Base-by-base conservation (phyloP, 2,113 vertebrate species). In the Osmerus eperlanus region DNA sequence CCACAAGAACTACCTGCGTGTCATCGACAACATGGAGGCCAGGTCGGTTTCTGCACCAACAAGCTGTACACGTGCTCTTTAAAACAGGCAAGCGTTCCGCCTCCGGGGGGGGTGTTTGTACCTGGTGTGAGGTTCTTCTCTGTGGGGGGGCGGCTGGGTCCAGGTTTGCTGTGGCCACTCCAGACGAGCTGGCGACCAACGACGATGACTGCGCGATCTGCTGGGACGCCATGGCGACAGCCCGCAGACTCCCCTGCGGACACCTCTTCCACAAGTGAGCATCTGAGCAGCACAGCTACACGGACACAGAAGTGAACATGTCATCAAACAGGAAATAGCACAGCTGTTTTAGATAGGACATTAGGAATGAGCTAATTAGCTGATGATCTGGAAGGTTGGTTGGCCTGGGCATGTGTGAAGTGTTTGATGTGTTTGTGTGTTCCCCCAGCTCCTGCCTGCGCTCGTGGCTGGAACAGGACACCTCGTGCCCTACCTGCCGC, bases 141-240 rank as follows among this genome's bases (percentile, higher is more conserved):
- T 9, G 14, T 3, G 23, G 28, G 56, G 18, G 69, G 15, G 53
- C 4, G 11, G 53, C 18, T 58, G 53, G 13, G 59, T 32, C 9
- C 67, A 99, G 97, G 88, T 99, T 99, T 92, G 92, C 96, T n/a
- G 91, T 97, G 62, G 97, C 97, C 2, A 98, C 95, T 3, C 90
- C 94, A 0, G 97, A 99, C 77, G 97, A 99, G 82, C 92, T 99
- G 4, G 90, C 95, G 15, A 92, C 91, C 53, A 99, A 99, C 81
- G 96, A 98, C 0, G 97, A 99, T 0, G 96, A 99, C 86, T 99
- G 96, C 83, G 97, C 96, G 76, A 99, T 99, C 82, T 99, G 97
- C 86, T 99, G 97, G 97, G 96, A 99, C 84, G 91, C 96, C 55
- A 99, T 99, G 97, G 92, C 94, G 7, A 92, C 95, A 0, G 97